Percentiles rank a stretch among this genome's conserved stretches.
Evolutionary conservation across 1,140 invertebrate genomes (phyloP).

Genomic region (Apis dorsata): DNA sequence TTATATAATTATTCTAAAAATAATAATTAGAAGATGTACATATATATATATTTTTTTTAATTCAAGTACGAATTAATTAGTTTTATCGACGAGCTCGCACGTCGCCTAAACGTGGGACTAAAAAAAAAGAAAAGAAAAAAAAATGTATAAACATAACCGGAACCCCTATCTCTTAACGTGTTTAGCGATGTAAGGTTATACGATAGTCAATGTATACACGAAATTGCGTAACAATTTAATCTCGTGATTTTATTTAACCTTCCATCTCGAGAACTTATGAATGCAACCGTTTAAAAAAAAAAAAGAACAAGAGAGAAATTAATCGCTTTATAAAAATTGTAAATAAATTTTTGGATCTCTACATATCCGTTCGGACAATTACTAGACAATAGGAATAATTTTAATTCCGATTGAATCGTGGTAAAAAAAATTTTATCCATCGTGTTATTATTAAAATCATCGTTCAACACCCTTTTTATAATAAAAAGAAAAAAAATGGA

Average conservation of each 20-base stretch:
- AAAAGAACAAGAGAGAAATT: not conserved
- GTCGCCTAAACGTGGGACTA: constrained; percentile 40
- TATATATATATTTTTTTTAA: no score
- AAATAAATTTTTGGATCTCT: constrained; percentile 16
- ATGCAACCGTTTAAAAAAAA: not conserved
- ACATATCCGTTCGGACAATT: constrained; percentile 48
- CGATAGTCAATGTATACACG: constrained; percentile 32
- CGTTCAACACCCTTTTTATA: not conserved
- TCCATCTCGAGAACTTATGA: constrained; percentile 9
- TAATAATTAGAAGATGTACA: no score
- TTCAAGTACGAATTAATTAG: not conserved
- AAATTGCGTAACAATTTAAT: not conserved
- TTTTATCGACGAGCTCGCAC: constrained; percentile 45
- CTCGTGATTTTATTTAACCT: constrained; percentile 4
- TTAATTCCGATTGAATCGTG: not conserved
- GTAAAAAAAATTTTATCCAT: not conserved
- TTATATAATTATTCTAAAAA: not conserved
- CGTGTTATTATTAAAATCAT: not conserved
- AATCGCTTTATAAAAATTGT: not conserved
- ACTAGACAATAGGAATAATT: constrained; percentile 26
- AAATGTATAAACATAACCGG: constrained; percentile 41
- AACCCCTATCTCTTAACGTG: constrained; percentile 31
- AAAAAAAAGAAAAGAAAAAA: not conserved
- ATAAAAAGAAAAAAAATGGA: not conserved
- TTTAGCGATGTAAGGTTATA: constrained; percentile 33